Evolutionary conservation across 2,888 invertebrate genomes (phyloP).

Genomic region (Asteroscopus sphinx): DNA sequence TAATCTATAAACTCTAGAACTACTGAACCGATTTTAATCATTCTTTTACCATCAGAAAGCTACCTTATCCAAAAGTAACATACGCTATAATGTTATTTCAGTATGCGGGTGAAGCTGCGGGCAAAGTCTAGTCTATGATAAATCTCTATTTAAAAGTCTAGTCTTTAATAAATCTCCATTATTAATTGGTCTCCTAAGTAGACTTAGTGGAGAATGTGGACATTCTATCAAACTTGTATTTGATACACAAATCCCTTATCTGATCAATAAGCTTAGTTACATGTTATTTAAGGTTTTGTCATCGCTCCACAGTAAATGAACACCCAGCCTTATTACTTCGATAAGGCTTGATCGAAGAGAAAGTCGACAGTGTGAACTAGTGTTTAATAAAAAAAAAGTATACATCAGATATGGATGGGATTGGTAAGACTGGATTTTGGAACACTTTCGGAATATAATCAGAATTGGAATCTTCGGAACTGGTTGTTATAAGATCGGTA

Average conservation of each 20-base stretch:
- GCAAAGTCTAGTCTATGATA: too few relatives aligned
- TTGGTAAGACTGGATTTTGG: conserved; percentile 16
- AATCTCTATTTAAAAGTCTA: too few relatives aligned
- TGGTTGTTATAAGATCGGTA: conserved; percentile 7
- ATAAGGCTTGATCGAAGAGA: conserved; percentile 50
- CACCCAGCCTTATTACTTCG: conserved; percentile 50
- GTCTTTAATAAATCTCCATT: conserved; percentile 16
- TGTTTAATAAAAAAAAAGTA: conserved; percentile 14
- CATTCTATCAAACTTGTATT: conserved; percentile 18
- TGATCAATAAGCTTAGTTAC: conserved; percentile 43
- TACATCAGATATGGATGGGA: conserved; percentile 17
- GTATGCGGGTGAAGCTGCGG: too few relatives aligned
- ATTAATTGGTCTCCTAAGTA: conserved; percentile 21
- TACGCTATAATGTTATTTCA: too few relatives aligned
- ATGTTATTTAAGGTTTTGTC: conserved; percentile 44
- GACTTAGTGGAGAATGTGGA: too few relatives aligned
- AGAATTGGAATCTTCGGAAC: conserved; percentile 26
- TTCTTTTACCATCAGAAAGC: too few relatives aligned
- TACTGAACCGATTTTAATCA: too few relatives aligned
- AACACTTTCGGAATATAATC: conserved; percentile 18
- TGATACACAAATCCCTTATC: conserved; percentile 40
- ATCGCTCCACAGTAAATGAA: conserved; percentile 52
- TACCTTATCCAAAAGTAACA: too few relatives aligned
- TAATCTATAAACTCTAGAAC: too few relatives aligned
- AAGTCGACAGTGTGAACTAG: conserved; percentile 38